A percentile compares a stretch with the other conserved stretches of the same genome.
Conservation (phyloP, 2,113 vertebrate species). For the Clinocottus analis region DNA sequence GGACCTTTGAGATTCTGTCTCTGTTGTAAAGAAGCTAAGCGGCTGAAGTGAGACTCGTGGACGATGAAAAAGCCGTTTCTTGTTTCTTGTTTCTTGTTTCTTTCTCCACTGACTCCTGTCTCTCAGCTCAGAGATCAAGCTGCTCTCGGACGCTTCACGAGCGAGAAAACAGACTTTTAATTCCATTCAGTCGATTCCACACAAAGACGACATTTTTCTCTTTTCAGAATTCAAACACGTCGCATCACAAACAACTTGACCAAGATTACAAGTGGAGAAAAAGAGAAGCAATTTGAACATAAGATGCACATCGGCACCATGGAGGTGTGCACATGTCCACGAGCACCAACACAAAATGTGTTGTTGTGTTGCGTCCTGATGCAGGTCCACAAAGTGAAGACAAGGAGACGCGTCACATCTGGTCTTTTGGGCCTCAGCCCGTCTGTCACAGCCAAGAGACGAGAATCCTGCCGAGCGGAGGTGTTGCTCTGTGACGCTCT, state of each 20-base stretch:
- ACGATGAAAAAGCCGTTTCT: background rate
- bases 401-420: background rate
- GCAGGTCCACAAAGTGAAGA: background rate
- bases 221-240: constrained; percentile 20
- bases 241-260: background rate
- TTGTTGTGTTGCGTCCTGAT: background rate
- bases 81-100: background rate
- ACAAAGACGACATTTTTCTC: background rate
- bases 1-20: background rate
- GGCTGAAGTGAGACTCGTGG: constrained; percentile 7
- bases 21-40: background rate
- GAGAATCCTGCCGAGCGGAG: background rate
- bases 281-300: background rate
- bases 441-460: background rate
- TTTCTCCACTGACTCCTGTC: background rate
- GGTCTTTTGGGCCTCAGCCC: background rate
- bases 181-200: background rate
- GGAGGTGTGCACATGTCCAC: background rate
- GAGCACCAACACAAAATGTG: background rate
- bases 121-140: background rate
- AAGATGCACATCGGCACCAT: constrained; percentile 2
- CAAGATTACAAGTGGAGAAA: constrained; percentile 1
- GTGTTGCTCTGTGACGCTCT: background rate
- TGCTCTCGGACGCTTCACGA: background rate
- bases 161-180: background rate